Evolutionary conservation across 1,140 invertebrate genomes (phyloP).

Genomic region (Rhysida immarginata): DNA sequence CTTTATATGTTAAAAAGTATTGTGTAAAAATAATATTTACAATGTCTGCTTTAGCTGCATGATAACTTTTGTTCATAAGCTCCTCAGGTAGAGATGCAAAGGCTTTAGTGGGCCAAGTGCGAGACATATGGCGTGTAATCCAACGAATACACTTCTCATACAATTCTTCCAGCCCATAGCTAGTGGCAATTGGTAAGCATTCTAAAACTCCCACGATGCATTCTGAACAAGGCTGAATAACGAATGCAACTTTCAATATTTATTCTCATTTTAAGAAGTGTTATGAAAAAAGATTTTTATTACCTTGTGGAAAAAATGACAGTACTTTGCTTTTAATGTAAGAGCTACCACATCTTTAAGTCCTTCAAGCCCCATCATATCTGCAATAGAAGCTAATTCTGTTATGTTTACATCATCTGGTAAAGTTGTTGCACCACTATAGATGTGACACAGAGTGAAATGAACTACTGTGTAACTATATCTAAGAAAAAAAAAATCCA

Average conservation of each 20-base stretch:
- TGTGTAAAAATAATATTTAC: too few relatives aligned
- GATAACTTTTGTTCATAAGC: conserved; percentile 62
- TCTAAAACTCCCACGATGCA: conserved; percentile 64
- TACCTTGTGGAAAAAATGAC: conserved; percentile 77
- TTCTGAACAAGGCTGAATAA: conserved; percentile 51
- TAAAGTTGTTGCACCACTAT: conserved; percentile 69
- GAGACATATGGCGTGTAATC: conserved; percentile 66
- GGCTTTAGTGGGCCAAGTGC: conserved; percentile 69
- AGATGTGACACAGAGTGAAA: conserved; percentile 80
- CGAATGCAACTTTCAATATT: too few relatives aligned
- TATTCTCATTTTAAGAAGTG: too few relatives aligned
- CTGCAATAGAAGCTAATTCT: conserved; percentile 67
- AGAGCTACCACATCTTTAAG: conserved; percentile 76
- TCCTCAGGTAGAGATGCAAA: conserved; percentile 65
- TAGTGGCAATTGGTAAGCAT: conserved; percentile 59
- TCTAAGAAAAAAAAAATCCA: conserved; percentile 32
- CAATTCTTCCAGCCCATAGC: conserved; percentile 72
- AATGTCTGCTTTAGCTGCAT: conserved; percentile 60
- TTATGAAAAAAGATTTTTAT: too few relatives aligned
- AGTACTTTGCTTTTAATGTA: conserved; percentile 72
- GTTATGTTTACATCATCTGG: conserved; percentile 68
- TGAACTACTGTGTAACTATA: conserved; percentile 67
- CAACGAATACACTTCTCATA: conserved; percentile 66
- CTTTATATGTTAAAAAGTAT: too few relatives aligned
- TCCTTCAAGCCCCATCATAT: conserved; percentile 73